These are phyloP conservation scores for Mimachlamys varia DNA, from an alignment of 2,888 invertebrate genomes.

Conservation along the genomic window DNA sequence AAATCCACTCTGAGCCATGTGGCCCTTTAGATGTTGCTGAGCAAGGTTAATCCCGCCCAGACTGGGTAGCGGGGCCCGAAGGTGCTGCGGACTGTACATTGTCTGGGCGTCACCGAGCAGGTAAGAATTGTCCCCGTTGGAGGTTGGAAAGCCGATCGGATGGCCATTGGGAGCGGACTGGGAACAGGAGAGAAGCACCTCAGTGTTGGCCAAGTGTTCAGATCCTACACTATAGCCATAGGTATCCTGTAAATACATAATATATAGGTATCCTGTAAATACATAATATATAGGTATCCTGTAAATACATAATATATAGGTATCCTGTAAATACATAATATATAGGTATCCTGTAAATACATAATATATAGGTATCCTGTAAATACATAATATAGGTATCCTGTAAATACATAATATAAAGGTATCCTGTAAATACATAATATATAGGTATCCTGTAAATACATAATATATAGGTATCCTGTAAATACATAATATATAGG, in stretches of 20 bases:
- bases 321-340: no score
- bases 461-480: no score
- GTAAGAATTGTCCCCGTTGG: constrained; percentile 15
- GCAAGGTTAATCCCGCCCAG: constrained; percentile 11
- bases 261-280: no score
- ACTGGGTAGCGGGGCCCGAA: constrained; percentile 42
- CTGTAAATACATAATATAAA: no score
- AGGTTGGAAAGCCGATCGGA: constrained; percentile 25
- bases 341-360: no score
- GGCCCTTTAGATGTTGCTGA: constrained; percentile 59
- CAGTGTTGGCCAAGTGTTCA: constrained; percentile 40
- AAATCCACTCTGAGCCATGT: constrained; percentile 69
- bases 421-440: no score
- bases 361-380: no score
- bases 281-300: no score
- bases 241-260: constrained; percentile 38
- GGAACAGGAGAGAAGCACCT: constrained; percentile 50
- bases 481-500: no score
- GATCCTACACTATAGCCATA: constrained; percentile 46
- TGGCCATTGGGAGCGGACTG: constrained; percentile 22
- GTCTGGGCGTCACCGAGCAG: constrained; percentile 46
- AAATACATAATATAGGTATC: no score
- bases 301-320: no score
- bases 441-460: no score
- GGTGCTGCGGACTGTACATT: constrained; percentile 55